These are phyloP conservation scores for Scaptomyza montana DNA, from an alignment of 1,140 invertebrate genomes.

Conservation along the genomic window DNA sequence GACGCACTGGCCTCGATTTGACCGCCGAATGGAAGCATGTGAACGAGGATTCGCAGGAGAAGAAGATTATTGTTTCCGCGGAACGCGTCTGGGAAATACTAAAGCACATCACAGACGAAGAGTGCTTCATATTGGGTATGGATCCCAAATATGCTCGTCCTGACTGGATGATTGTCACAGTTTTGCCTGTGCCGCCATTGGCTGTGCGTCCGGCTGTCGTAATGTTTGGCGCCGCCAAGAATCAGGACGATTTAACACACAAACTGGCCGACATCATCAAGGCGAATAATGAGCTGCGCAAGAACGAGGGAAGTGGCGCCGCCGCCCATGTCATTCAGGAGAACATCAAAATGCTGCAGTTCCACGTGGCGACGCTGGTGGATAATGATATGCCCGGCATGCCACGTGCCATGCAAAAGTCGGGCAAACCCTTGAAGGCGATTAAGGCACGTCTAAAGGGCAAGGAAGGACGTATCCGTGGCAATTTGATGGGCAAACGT, in stretches of 20 bases:
- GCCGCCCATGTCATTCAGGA: constrained; percentile 98
- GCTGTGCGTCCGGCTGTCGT: constrained; percentile 97
- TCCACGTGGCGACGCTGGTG: constrained; percentile 98
- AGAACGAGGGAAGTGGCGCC: constrained; percentile 98
- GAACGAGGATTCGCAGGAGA: constrained; percentile 99
- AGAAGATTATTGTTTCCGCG: constrained; percentile 95
- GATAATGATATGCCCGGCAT: constrained; percentile 99
- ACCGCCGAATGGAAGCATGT: constrained; percentile 99
- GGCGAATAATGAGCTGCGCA: constrained; percentile 97
- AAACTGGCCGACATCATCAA: constrained; percentile 99
- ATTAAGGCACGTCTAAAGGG: constrained; percentile 95
- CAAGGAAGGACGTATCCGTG: constrained; percentile 99
- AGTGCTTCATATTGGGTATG: constrained; percentile 97
- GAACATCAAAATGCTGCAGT: constrained; percentile 99
- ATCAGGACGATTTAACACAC: constrained; percentile 99
- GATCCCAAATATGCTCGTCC: constrained; percentile 97
- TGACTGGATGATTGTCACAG: constrained; percentile 99
- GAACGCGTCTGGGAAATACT: constrained; percentile 98
- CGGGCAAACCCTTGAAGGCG: constrained; percentile 98
- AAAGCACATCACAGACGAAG: constrained; percentile 98
- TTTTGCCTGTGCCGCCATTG: constrained; percentile 98
- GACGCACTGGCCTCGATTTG: constrained; percentile 94
- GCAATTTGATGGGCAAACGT: constrained; percentile 99
- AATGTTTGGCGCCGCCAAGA: constrained; percentile 99
- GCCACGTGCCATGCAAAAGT: constrained; percentile 99